Base-by-base conservation (phyloP, 2,113 vertebrate genomes). In the Anarrhichthys ocellatus region DNA sequence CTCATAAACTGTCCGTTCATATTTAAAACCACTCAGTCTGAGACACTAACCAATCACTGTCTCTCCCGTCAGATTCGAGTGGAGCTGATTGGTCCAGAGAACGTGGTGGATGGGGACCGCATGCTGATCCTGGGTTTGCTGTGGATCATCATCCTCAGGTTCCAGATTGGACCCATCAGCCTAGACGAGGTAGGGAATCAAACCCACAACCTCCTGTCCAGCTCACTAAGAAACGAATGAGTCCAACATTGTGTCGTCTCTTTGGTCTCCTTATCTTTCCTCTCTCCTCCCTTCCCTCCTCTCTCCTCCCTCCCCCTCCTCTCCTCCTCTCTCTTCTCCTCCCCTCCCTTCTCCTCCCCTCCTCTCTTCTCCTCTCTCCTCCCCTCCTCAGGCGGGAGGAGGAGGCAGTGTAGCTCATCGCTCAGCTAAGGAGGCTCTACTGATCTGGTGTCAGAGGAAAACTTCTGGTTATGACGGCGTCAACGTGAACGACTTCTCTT, bases 111-210 rank as follows among this genome's bases (percentile, higher is more conserved):
- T 32, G 97, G 97, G 56, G 97, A 99, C 89, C 95, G 92, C 78
- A 97, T 94, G 0, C 95, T 97, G 88, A 97, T 99, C 89, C 94
- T 97, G 88, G 97, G 97, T 63, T 95, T 98, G 36, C 95, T 98
- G 67, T 99, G 97, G 97, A 96, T 98, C 91, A 97, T 98, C 93
- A 99, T 97, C 89, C 96, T 99, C 76, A 92, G 96, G 75, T 98
- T 99, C 91, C 97, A 97, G 94, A 97, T 99, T 27, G 95, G 96
- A 3, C 93, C 92, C 61, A 96, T 98, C 80, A 95, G 90, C 71
- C 92, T 97, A 68, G 96, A 96, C 32, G 96, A 96, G 96, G 97
- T 99, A 93, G 6, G 9, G 52, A 80, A n/a, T 32, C 5, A 38
- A 66, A 44, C 5, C 20, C 22, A 0, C 24, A 5, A 42, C 59